A percentile compares a stretch with the other conserved stretches of the same genome.
Conservation (phyloP, 2,113 vertebrate species). For the Beaufortia kweichowensis region DNA sequence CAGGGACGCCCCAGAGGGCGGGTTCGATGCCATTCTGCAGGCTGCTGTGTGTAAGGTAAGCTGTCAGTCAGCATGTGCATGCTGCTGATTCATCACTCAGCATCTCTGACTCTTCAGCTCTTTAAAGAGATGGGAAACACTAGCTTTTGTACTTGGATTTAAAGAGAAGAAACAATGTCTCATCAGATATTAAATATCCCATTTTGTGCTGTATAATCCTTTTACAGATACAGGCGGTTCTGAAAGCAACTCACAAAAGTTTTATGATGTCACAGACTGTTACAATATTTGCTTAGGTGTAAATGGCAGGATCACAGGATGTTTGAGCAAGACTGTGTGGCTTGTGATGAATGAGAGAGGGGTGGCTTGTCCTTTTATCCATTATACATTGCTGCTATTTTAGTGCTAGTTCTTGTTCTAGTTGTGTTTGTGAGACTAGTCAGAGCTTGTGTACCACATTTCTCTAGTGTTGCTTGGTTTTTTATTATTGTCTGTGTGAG, state of each 20-base stretch:
- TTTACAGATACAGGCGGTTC: conserved; percentile 2
- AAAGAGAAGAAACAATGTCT: not conserved
- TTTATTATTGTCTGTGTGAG: not conserved
- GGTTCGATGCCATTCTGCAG: conserved; percentile 94
- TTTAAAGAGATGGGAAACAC: not conserved
- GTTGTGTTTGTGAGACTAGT: not conserved
- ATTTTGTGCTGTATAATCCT: not conserved
- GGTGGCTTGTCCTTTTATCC: not conserved
- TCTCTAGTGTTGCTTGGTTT: not conserved
- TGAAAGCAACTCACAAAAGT: not conserved
- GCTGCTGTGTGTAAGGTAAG: conserved; percentile 94
- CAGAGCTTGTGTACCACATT: not conserved
- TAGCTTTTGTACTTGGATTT: not conserved
- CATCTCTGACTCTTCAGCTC: not conserved
- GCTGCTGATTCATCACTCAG: not conserved
- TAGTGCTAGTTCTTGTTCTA: not conserved
- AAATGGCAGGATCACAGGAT: not conserved
- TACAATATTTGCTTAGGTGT: not conserved
- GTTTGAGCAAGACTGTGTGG: not conserved
- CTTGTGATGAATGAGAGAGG: not conserved
- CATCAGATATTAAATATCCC: not conserved
- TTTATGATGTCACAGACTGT: conserved; percentile 3
- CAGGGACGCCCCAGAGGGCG: conserved; percentile 91
- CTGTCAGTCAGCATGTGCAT: not conserved
- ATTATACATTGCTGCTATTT: not conserved